A percentile compares a stretch with the other conserved stretches of the same genome.
Evolutionary conservation across 2,888 invertebrate genomes (phyloP).

Genomic region (Creontiades dilutus): DNA sequence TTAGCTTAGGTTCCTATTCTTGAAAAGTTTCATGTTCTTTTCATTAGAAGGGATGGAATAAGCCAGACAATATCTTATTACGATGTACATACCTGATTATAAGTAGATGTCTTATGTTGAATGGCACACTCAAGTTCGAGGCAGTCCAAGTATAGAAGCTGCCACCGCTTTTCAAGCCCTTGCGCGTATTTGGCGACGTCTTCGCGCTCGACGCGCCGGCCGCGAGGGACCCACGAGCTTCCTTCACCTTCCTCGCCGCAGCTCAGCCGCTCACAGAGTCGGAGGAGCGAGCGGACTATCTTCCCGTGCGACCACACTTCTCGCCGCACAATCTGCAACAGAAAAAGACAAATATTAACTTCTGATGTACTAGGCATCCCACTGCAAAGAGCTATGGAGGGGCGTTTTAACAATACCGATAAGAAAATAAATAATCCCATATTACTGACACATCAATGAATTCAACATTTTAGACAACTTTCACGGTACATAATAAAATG

Average conservation of each 20-base stretch:
- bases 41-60: too few relatives aligned
- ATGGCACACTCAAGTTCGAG: slow-evolving; percentile 95
- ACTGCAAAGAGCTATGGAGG: too few relatives aligned
- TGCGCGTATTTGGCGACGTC: slow-evolving; percentile 82
- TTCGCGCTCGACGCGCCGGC: slow-evolving; percentile 76
- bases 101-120: slow-evolving; percentile 79
- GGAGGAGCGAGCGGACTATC: slow-evolving; percentile 88
- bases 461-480: too few relatives aligned
- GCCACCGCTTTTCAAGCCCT: slow-evolving; percentile 92
- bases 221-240: slow-evolving; percentile 80
- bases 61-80: neutral
- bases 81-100: slow-evolving; percentile 60
- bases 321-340: slow-evolving; percentile 82
- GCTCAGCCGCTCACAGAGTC: slow-evolving; percentile 84
- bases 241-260: slow-evolving; percentile 75
- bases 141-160: slow-evolving; percentile 91
- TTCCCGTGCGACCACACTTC: slow-evolving; percentile 95
- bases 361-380: too few relatives aligned
- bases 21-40: too few relatives aligned
- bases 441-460: too few relatives aligned
- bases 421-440: too few relatives aligned
- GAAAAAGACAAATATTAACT: neutral
- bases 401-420: too few relatives aligned
- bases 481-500: too few relatives aligned
- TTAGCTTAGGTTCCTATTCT: too few relatives aligned